Evolutionary conservation across 2,113 vertebrate species (phyloP), one percentile per base, ranked within the genome.

Genomic region (Bos javanicus): DNA sequence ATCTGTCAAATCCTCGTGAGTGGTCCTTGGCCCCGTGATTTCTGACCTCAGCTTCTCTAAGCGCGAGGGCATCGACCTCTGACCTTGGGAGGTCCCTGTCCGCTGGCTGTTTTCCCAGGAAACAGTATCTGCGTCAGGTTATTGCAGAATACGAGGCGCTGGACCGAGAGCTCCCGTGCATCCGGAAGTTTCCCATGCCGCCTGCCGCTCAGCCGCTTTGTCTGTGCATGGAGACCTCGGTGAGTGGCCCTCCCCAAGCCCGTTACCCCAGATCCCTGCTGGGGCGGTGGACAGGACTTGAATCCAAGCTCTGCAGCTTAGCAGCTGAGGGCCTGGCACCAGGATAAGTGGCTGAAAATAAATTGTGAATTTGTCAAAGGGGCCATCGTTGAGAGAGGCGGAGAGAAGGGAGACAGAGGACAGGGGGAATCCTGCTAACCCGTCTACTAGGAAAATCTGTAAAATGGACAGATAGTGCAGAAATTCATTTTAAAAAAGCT

Each of bases 141-240:
- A 95, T 99, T 57, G 95, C 97, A 2, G 97, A 98, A 8, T 98
- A 98, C 0, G 98, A 99, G 84, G 92, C 97, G 0, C 93, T 99
- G 92, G 98, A 98, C 52, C 85, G 95, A 15, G 98, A 98, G 81
- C 98, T 98, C 56, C 98, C 98, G 0, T 98, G 98, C 17, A 98
- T 98, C 57, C 96, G 98, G 39, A 98, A 98, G 84, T 98, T 98
- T 60, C 82, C 95, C 30, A 85, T 28, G 0, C 98, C 97, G 0
- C 98, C 98, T 0, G 15, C 97, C 0, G 80, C 98, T 28, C 98
- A 98, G 83, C 98, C 98, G 2, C 98, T 98, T 46, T 98, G 98
- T 36, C 96, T 98, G 19, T 98, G 98, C 90, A 90, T 98, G 96
- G 98, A 99, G 87, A 97, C 95, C 56, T 85, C 52, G 23, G 98